Evolutionary conservation across 1,140 invertebrate genomes (phyloP).

Genomic region (Odontomachus brunneus): DNA sequence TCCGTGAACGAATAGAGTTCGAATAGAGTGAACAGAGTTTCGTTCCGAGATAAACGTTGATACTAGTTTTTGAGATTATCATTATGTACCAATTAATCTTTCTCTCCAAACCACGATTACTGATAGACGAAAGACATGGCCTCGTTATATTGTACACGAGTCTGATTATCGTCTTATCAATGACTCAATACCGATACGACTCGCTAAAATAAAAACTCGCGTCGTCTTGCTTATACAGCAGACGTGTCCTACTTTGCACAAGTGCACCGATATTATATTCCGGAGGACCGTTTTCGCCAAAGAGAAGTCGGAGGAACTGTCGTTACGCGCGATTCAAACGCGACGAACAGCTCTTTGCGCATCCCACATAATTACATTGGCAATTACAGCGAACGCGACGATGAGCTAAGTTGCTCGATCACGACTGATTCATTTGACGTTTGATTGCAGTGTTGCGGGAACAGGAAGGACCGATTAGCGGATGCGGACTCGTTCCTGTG

Average conservation of each 20-base stretch:
- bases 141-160: conserved; percentile 16
- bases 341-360: no score
- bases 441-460: conserved; percentile 77
- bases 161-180: conserved; percentile 27
- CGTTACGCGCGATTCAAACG: no score
- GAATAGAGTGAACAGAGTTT: no score
- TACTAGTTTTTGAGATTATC: conserved; percentile 9
- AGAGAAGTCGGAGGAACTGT: no score
- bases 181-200: conserved; percentile 15
- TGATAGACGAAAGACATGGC: conserved; percentile 6
- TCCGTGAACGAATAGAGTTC: no score
- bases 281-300: no score
- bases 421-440: neutral
- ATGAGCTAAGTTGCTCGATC: neutral
- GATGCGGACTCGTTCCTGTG: conserved; percentile 71
- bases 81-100: no score
- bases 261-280: neutral
- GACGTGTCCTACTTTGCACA: neutral
- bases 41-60: neutral
- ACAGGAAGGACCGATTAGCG: conserved; percentile 79
- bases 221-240: neutral
- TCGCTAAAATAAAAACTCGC: neutral
- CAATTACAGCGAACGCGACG: neutral
- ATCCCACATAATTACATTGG: neutral
- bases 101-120: no score